These are phyloP conservation scores for Phylloscopus trochilus DNA, from an alignment of 2,113 vertebrate species.

Conservation along the genomic window DNA sequence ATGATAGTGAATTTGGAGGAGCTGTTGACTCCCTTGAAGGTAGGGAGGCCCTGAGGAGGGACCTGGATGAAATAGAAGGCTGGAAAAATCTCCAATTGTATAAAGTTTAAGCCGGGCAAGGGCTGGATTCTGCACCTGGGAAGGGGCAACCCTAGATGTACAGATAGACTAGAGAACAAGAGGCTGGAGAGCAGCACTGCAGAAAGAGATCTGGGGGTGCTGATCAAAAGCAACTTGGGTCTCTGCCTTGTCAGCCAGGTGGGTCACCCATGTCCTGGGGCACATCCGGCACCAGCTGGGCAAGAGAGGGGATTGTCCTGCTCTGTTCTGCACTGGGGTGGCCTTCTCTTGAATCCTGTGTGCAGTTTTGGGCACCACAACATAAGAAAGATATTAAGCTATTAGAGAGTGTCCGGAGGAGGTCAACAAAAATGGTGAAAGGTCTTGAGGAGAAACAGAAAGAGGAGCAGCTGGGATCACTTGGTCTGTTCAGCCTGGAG, in stretches of 20 bases:
- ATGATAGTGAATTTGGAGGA: background rate
- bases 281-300: background rate
- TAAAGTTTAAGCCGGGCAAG: background rate
- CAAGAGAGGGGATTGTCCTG: background rate
- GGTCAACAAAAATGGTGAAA: background rate
- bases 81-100: background rate
- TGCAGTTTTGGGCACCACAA: background rate
- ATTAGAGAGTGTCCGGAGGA: background rate
- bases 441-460: background rate
- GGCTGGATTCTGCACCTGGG: background rate
- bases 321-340: background rate
- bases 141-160: background rate
- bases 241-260: background rate
- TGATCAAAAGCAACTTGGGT: background rate
- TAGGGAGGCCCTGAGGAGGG: background rate
- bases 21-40: background rate
- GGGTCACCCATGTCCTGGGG: rapidly evolving
- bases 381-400: background rate
- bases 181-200: background rate
- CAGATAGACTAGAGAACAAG: background rate
- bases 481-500: background rate
- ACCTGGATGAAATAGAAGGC: background rate
- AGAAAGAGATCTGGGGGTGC: background rate
- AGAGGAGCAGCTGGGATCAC: background rate
- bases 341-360: background rate